phyloP scores from a whole-genome alignment of 2,113 vertebrate species.

The Isurus oxyrinchus region DNA sequence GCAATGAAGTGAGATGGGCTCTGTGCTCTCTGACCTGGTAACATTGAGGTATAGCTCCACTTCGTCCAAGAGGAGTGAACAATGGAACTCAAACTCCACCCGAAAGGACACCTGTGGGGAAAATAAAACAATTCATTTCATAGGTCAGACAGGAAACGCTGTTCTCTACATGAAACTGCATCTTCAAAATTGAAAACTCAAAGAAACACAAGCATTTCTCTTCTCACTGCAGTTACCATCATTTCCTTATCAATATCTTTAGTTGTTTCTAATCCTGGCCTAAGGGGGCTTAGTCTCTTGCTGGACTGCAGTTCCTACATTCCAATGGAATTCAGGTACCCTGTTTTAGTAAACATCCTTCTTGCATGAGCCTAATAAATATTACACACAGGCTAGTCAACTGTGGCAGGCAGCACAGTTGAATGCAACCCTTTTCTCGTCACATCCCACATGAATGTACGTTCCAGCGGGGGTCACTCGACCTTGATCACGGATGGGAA shows the following conservation, averaged over 20 bases:
- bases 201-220: neutral
- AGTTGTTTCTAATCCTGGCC: neutral
- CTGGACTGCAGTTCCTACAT: neutral
- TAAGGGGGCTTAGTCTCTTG: neutral
- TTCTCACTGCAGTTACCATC: neutral
- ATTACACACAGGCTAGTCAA: neutral
- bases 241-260: neutral
- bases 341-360: neutral
- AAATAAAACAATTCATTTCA: neutral
- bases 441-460: neutral
- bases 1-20: neutral
- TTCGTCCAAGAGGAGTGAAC: conserved; percentile 64
- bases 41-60: conserved; percentile 67
- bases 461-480: neutral
- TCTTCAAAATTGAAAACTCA: too few relatives aligned
- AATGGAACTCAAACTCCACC: conserved; percentile 89
- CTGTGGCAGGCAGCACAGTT: neutral
- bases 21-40: conserved; percentile 59
- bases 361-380: neutral
- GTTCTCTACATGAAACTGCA: neutral
- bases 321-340: neutral
- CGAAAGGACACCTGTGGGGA: conserved; percentile 69
- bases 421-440: neutral
- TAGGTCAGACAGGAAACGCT: neutral
- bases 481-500: neutral